Base-by-base conservation (phyloP, 1,140 invertebrate species). In the Diplogasteroides magnus region DNA sequence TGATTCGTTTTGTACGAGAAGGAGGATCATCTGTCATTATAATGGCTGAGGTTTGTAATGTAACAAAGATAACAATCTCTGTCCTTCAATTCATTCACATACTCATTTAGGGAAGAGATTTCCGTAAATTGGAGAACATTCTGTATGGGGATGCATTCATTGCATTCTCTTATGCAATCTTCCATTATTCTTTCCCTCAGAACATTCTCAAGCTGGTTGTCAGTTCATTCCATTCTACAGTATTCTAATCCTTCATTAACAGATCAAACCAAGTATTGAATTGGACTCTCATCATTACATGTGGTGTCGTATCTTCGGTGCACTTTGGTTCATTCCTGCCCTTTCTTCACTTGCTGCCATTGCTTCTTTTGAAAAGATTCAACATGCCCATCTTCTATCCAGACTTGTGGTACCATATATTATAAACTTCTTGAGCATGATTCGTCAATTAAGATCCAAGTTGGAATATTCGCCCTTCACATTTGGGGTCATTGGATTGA, bases 151-250 rank as follows among this genome's bases (percentile, higher is more conserved):
- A 75, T 55, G 67, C 71, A 32, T 72, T 25, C 28, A 32, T 75
- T 28, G 61, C 68, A 19, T 59, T 75, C 26, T 11, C 56, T 14
- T 66, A 66, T 58, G 68, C 67, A 27, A 32, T 75, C 55, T 59
- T 74, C 61, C 72, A 75, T 60, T 76, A 69, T 32, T 70, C 74
- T 29, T 75, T 74, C 62, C 74, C 74, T 19, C 59, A 67, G 27
- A 73, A 75, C 31, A 66, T 75, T 19, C 72, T 75, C 25, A 75
- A 76, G 31, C 68, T 75, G 32, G 65, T 75, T n/a, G 73, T 74
- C 56, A 32, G 73, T 68, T 25, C 28, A 11, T 48, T 48, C 19
- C 19, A 19, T 11, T 48, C 37, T 48, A 11, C 19, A 19, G 19
- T 48, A 6, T 48, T 28, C 25, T 2, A 63, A n/a, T 25, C 11